Conservation (phyloP, 1,140 invertebrate species). For the Sweltsa coloradensis region DNA sequence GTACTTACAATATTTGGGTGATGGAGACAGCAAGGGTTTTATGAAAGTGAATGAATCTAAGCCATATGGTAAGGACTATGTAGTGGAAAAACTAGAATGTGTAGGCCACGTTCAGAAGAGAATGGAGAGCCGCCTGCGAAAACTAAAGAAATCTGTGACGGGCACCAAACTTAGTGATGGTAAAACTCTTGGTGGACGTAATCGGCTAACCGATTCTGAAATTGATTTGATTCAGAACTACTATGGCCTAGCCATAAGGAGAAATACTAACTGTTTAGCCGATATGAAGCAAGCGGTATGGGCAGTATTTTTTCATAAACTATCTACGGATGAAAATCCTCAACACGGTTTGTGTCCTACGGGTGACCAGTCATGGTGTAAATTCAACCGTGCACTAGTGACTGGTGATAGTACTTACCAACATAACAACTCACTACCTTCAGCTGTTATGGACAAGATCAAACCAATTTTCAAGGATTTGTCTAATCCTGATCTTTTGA, state of each 20-base stretch:
- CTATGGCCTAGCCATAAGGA: conserved; percentile 16
- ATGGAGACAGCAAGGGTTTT: conserved; percentile 16
- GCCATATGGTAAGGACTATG: conserved; percentile 13
- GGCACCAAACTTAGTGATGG: conserved; percentile 5
- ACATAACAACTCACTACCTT: conserved; percentile 5
- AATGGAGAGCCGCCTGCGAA: conserved; percentile 10
- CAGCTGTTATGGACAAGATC: conserved; percentile 11
- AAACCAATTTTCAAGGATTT: conserved; percentile 14
- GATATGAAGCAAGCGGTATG: conserved; percentile 14
- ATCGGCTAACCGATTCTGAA: conserved; percentile 10
- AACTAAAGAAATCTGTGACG: neutral
- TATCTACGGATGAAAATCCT: conserved; percentile 15
- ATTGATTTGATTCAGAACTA: conserved; percentile 15
- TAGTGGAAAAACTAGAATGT: conserved; percentile 15
- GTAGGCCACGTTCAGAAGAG: conserved; percentile 16
- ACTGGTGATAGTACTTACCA: conserved; percentile 9
- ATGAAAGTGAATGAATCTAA: conserved; percentile 9
- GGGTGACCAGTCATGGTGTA: conserved; percentile 22
- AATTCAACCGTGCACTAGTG: conserved; percentile 20
- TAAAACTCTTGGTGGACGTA: conserved; percentile 8
- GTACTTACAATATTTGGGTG: conserved; percentile 17
- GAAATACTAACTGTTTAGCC: conserved; percentile 13
- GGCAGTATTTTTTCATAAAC: conserved; percentile 15
- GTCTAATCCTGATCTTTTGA: conserved; percentile 10
- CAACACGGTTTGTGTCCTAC: conserved; percentile 19